These are phyloP conservation scores for Loxodonta africana DNA, from an alignment of 2,113 vertebrate genomes.

Conservation along the genomic window DNA sequence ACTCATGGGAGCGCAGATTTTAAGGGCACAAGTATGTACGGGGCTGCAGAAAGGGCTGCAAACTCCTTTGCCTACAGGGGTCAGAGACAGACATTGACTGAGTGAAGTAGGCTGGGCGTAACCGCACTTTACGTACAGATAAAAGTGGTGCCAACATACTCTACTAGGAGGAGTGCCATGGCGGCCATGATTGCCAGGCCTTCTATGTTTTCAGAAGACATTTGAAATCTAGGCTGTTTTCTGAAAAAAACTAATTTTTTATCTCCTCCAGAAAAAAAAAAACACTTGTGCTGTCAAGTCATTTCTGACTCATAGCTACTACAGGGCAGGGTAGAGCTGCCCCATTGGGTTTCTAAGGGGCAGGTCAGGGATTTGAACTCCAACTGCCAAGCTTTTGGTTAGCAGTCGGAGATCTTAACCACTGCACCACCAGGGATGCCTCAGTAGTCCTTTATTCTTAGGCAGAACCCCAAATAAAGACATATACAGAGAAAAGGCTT, in stretches of 20 bases:
- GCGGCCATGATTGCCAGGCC: background rate
- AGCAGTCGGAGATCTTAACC: no score
- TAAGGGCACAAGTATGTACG: background rate
- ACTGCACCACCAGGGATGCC: no score
- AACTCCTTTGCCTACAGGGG: background rate
- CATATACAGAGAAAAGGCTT: background rate
- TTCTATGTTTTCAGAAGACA: background rate
- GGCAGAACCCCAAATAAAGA: background rate
- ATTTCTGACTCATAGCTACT: no score
- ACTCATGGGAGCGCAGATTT: background rate
- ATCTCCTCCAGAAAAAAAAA: background rate
- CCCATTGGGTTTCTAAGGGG: no score
- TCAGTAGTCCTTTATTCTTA: background rate
- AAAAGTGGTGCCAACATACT: fast-evolving
- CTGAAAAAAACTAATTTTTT: background rate
- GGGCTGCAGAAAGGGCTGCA: background rate
- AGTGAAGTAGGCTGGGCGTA: background rate
- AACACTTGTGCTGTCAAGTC: no score
- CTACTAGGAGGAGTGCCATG: background rate
- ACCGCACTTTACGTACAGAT: background rate
- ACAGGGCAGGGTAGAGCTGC: no score
- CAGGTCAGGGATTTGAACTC: no score
- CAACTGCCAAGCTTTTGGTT: no score
- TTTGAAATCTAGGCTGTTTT: background rate
- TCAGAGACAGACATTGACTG: background rate